These are phyloP conservation scores for Macroramphosus scolopax DNA, from an alignment of 2,797 vertebrate species.

Conservation along the genomic window DNA sequence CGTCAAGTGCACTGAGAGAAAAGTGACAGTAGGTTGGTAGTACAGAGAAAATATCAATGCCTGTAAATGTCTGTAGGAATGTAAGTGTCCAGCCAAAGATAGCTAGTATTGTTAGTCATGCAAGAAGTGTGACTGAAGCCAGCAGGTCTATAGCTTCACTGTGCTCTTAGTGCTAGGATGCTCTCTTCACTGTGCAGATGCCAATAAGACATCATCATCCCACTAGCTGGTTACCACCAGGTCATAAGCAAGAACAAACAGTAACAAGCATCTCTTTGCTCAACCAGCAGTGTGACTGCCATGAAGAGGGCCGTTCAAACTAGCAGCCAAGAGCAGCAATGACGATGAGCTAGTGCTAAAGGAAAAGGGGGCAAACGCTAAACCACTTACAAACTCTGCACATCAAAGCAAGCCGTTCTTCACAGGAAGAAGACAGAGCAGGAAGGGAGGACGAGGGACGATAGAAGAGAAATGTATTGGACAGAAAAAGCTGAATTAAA, in stretches of 20 bases:
- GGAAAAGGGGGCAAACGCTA: slow-evolving; percentile 60
- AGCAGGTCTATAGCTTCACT: slow-evolving; percentile 16
- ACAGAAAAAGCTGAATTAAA: slow-evolving; percentile 62
- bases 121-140: slow-evolving; percentile 40
- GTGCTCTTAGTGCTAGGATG: not conserved
- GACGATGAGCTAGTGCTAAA: slow-evolving; percentile 48
- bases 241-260: slow-evolving; percentile 24
- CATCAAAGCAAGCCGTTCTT: slow-evolving; percentile 85
- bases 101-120: slow-evolving; percentile 55
- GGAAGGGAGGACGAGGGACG: slow-evolving; percentile 32
- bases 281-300: slow-evolving; percentile 31
- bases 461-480: slow-evolving; percentile 49
- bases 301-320: slow-evolving; percentile 1
- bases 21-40: slow-evolving; percentile 15
- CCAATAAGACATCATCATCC: slow-evolving; percentile 17
- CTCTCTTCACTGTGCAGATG: slow-evolving; percentile 11
- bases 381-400: slow-evolving; percentile 85
- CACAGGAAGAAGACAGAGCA: slow-evolving; percentile 73
- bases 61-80: slow-evolving; percentile 3
- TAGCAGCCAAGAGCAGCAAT: slow-evolving; percentile 53
- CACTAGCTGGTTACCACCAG: slow-evolving; percentile 33
- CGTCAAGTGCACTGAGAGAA: slow-evolving; percentile 14
- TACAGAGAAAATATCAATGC: slow-evolving; percentile 23
- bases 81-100: not conserved
- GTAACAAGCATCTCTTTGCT: slow-evolving; percentile 38